Conservation (phyloP, 2,888 invertebrate species). For the Lasioglossum vierecki region DNA sequence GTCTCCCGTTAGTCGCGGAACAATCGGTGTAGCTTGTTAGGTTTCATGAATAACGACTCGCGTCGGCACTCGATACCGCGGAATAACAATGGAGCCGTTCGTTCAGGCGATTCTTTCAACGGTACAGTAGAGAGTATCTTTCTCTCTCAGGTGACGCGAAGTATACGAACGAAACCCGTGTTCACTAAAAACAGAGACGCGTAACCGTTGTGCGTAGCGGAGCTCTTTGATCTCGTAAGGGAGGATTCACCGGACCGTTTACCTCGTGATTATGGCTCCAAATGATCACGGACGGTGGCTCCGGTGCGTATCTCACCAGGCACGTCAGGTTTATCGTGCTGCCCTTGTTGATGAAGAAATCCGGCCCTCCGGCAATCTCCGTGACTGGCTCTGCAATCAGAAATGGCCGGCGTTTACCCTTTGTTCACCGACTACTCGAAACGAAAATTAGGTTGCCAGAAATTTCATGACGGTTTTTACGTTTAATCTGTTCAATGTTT, state of each 20-base stretch:
- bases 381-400: conserved; percentile 90
- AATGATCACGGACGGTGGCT: conserved; percentile 92
- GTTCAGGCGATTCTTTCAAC: not conserved
- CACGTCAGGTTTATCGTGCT: conserved; percentile 96
- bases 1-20: conserved; percentile 5
- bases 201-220: not conserved
- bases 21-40: conserved; percentile 39
- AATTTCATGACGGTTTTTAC: not conserved
- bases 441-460: not conserved
- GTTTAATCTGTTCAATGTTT: too few relatives aligned
- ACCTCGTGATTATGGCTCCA: conserved; percentile 92
- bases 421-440: not conserved
- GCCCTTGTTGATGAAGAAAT: conserved; percentile 93
- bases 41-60: conserved; percentile 48
- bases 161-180: not conserved
- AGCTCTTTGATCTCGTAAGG: not conserved
- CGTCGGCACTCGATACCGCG: conserved; percentile 42
- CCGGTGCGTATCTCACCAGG: conserved; percentile 92
- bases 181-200: not conserved
- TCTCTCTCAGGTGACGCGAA: not conserved
- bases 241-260: conserved; percentile 62
- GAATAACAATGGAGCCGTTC: conserved; percentile 18
- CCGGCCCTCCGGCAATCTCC: conserved; percentile 92
- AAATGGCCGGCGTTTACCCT: not conserved
- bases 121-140: conserved; percentile 30